A percentile compares a stretch with the other conserved stretches of the same genome.
Evolutionary conservation across 2,113 vertebrate species (phyloP).

Genomic region (Mungos mungo): DNA sequence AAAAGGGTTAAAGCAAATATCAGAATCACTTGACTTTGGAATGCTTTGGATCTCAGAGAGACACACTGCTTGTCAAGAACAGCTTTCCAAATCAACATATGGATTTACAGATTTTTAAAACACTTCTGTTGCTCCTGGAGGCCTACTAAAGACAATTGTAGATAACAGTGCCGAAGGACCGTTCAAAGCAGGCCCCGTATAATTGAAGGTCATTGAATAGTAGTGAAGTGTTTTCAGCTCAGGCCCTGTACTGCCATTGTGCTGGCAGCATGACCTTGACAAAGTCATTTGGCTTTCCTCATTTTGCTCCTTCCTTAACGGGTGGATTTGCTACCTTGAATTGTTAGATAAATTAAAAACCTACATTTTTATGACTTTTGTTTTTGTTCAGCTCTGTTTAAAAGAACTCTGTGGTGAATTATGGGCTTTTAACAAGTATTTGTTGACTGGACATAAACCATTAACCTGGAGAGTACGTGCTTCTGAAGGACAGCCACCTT

Average conservation of each 20-base stretch:
- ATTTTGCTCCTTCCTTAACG: neutral
- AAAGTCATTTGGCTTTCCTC: constrained; percentile 1
- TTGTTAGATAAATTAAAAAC: constrained; percentile 30
- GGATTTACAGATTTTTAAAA: constrained; percentile 10
- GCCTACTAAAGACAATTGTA: neutral
- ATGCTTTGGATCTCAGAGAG: neutral
- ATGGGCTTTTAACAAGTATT: neutral
- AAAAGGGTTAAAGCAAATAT: neutral
- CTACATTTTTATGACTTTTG: constrained; percentile 38
- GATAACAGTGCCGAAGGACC: neutral
- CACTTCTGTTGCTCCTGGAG: neutral
- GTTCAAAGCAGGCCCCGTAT: neutral
- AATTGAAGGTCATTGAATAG: neutral
- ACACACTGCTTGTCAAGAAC: neutral
- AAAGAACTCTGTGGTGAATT: constrained; percentile 3
- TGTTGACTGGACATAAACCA: neutral
- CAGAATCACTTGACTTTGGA: constrained; percentile 7
- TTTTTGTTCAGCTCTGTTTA: constrained; percentile 29
- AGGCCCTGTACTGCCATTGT: neutral
- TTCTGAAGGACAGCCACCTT: neutral
- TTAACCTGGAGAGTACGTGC: neutral
- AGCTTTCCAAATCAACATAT: neutral
- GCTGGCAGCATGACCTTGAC: neutral
- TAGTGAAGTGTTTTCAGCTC: neutral
- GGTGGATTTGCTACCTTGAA: neutral